phyloP scores from a whole-genome alignment of 1,140 invertebrate species.

The Muscidifurax raptorellus region DNA sequence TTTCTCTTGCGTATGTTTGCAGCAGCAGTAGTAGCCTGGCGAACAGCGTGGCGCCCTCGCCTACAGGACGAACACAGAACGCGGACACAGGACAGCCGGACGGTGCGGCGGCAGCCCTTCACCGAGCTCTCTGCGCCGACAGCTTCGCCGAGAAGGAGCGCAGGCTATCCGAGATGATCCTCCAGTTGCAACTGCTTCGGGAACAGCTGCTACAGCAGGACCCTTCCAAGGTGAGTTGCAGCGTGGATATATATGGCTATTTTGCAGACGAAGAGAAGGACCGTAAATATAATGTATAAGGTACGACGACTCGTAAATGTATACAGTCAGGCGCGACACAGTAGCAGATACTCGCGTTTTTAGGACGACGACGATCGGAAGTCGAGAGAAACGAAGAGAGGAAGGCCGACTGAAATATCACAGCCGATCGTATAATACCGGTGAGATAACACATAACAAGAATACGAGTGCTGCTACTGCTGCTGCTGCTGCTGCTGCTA shows the following conservation, averaged over 20 bases:
- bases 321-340: not conserved
- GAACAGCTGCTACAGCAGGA: slow-evolving; percentile 83
- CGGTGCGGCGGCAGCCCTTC: slow-evolving; percentile 82
- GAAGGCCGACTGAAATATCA: slow-evolving; percentile 63
- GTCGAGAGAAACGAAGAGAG: not conserved
- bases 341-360: not conserved
- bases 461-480: slow-evolving; percentile 27
- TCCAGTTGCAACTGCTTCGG: slow-evolving; percentile 86
- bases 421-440: slow-evolving; percentile 64
- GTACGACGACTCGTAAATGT: not conserved
- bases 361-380: not conserved
- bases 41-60: slow-evolving; percentile 70
- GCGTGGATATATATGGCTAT: too few species aligned
- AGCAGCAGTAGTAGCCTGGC: slow-evolving; percentile 70
- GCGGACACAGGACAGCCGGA: slow-evolving; percentile 69
- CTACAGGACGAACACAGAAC: slow-evolving; percentile 66
- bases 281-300: too few species aligned
- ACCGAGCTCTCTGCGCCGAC: slow-evolving; percentile 81
- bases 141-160: slow-evolving; percentile 86
- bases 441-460: slow-evolving; percentile 65
- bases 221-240: slow-evolving; percentile 72
- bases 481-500: not conserved
- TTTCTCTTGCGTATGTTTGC: slow-evolving; percentile 53
- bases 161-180: slow-evolving; percentile 87
- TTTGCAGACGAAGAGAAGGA: too few species aligned